Base-by-base conservation (phyloP, 1,140 invertebrate species). In the Anadara kagoshimensis region DNA sequence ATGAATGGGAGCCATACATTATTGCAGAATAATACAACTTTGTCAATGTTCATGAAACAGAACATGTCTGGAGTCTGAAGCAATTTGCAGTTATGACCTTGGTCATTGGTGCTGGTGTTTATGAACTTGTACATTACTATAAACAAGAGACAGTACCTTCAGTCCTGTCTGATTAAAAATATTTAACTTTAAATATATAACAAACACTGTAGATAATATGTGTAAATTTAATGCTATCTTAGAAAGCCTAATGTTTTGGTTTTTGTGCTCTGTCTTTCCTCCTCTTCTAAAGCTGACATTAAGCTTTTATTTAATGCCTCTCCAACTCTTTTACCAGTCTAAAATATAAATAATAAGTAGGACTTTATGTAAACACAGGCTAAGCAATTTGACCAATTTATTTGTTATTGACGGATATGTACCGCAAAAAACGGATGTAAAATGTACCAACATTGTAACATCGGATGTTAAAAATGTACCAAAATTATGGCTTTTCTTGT, bases 271-370 rank as follows among this genome's bases (percentile, higher is more conserved):
- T 79, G 82, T 82, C 83, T 87, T 82, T 83, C 87, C 74, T 89
- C 90, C 82, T 82, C 90, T 83, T 71, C 92, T 77, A 71, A 90
- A 84, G 79, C 89, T 59, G 82, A 84, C 36, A 90, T 87, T 44
- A 93, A 86, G 26, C 90, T 90, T 83, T 90, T 83, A 83, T 93
- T 91, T n/a, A 93, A 79, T 63, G 86, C 87, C 67, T 89, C 83
- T 29, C 91, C 92, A 69, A 92, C 90, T 87, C 89, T 91, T 85
- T 90, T 83, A 43, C 83, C 87, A 54, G 81, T 76, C 86, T 86
- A 82, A 57, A 83, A 82, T 70, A 66, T 67, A 78, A 63, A 58
- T 44, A 66, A 61, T 44, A 14, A 65, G 65, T 29, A 22, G 36
- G 7, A 65, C 20, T 12, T 53, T 26, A 70, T 43, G 7, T 51